Conservation (phyloP, 2,888 invertebrate genomes). For the Selenia dentaria region DNA sequence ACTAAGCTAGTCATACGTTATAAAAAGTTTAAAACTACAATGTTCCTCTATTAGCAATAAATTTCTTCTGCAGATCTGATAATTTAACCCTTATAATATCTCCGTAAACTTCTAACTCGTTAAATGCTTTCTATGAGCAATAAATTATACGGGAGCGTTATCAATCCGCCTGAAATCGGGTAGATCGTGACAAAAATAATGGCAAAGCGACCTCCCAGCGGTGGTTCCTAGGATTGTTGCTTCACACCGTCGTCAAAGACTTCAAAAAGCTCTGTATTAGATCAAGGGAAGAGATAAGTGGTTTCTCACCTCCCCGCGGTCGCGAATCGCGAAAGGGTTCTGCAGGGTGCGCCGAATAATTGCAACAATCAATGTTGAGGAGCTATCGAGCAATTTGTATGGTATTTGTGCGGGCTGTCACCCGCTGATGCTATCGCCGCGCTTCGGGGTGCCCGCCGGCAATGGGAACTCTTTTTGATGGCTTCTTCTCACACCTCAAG, state of each 20-base stretch:
- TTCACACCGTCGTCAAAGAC: conserved; percentile 77
- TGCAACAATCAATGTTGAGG: conserved; percentile 83
- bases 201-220: conserved; percentile 65
- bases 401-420: conserved; percentile 84
- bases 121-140: conserved; percentile 50
- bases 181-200: conserved; percentile 72
- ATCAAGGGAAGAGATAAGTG: conserved; percentile 75
- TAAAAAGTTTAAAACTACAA: no score
- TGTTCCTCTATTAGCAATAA: conserved; percentile 40
- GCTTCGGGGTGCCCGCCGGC: conserved; percentile 64
- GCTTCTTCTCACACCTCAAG: conserved; percentile 78
- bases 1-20: no score
- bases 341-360: conserved; percentile 80
- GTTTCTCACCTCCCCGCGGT: conserved; percentile 81
- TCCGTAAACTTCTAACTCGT: conserved; percentile 48
- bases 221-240: conserved; percentile 55
- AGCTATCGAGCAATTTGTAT: conserved; percentile 83
- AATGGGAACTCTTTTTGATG: conserved; percentile 70
- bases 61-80: conserved; percentile 35
- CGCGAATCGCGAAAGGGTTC: conserved; percentile 77
- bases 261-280: conserved; percentile 59
- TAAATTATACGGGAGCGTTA: conserved; percentile 60
- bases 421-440: conserved; percentile 78
- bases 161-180: conserved; percentile 55
- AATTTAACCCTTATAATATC: conserved; percentile 42